Evolutionary conservation across 2,113 vertebrate genomes (phyloP), one percentile per base, ranked within the genome.

Genomic region (Odobenus rosmarus): DNA sequence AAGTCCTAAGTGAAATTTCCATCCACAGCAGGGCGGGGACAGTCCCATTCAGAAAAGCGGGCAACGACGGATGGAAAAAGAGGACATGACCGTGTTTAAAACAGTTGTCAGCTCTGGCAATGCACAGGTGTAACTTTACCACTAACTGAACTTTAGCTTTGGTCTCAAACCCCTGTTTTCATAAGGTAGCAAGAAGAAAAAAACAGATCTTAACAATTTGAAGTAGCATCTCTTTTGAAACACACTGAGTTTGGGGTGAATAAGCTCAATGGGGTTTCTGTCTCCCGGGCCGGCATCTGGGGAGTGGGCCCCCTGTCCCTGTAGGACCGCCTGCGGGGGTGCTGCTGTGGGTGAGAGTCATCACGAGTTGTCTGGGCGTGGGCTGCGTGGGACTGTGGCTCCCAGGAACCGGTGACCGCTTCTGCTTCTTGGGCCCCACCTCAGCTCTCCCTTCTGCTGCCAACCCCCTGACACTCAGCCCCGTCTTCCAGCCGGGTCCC

Each of bases 371-470:
- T 55, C 82, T 42, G 46, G 33, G 77, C 59, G 2, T 3, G 39
- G 0, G 46, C 87, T n/a, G 14, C 14, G 18, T 2, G 0, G 7
- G 74, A 24, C 46, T 26, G 0, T 51, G 2, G 7, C 36, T 8
- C 76, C 49, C 1, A 2, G 15, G 49, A 67, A 31, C 26, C 18
- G 11, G 36, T 31, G 31, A 19, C 5, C 6, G 3, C 46, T 12
- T 28, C 23, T 13, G 39, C 49, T 21, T 31, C 33, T 95, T 3
- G 10, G 3, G 3, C 23, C 42, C 31, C 1, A 1, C 19, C 53
- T 26, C 24, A 1, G 1, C 9, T 33, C 57, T 86, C 28, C 15
- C 18, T 4, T 1, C 12, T 5, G 57, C 71, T 19, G 16, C 59
- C 6, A 8, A 21, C 5, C 18, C 61, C 31, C 10, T 6, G 12